Base-by-base conservation (phyloP, 2,113 vertebrate genomes). In the Chinchilla lanigera region DNA sequence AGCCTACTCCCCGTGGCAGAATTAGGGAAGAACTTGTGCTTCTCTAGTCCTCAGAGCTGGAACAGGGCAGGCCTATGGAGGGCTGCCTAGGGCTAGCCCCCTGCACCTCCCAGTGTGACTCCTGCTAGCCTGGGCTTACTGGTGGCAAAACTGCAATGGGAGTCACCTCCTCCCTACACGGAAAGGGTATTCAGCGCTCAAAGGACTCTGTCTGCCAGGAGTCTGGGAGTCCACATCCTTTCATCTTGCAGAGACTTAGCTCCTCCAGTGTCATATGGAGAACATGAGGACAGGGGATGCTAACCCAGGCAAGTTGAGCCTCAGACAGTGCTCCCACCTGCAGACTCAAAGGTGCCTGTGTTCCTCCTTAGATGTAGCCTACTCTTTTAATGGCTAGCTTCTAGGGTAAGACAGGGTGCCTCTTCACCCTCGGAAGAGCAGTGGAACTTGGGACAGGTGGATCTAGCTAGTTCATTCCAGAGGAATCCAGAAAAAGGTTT, bases 291-390 rank as follows among this genome's bases (percentile, higher is more conserved):
- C 41, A 3, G 56, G 19, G 56, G 7, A n/a, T 10, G n/a, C 2
- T 33, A 7, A 6, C 7, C 63, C 9, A 17, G 47, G 44, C 44
- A 73, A 22, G 14, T 0, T 11, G 80, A 50, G 38, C 12, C 50
- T 50, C 67, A 30, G 33, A 20, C 0, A 14, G 24, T 22, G 50
- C 13, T 22, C 24, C 9, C 0, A 0, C n/a, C n/a, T 1, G 14
- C 60, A 4, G 22, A 9, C 28, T 12, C 22, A 50, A 19, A n/a
- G 19, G 4, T 2, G 10, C 11, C 60, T 44, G 19, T 1, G 3
- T 22, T 56, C 35, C 7, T 84, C 38, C 47, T 67, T 71, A 35
- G 26, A 30, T 13, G 11, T 3, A 6, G 19, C 41, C 50, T 41
- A 14, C 30, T 22, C 38, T 81, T 7, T 24, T 0, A 35, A 52